phyloP scores from a whole-genome alignment of 2,888 invertebrate genomes.

The Dascillus cervinus region DNA sequence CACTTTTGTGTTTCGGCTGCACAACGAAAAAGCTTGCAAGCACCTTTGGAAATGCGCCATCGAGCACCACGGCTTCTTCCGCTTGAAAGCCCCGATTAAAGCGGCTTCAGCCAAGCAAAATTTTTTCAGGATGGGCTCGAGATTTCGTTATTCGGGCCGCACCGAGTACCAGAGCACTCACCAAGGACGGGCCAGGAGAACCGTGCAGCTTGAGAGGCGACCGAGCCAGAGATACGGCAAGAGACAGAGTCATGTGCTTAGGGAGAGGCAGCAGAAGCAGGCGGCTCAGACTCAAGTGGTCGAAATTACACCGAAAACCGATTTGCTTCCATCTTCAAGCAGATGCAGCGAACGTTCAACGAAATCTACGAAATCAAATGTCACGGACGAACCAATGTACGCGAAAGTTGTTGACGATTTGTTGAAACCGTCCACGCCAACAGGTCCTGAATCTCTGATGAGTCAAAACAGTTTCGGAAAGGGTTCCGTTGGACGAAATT shows the following conservation, averaged over 20 bases:
- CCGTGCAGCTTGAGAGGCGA: conserved; percentile 92
- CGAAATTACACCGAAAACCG: conserved; percentile 29
- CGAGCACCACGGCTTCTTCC: conserved; percentile 98
- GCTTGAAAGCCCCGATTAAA: conserved; percentile 82
- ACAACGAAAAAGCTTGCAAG: conserved; percentile 97
- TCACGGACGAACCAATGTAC: conserved; percentile 39
- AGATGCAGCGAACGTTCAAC: conserved; percentile 53
- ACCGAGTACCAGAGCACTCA: conserved; percentile 97
- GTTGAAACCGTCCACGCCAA: conserved; percentile 24
- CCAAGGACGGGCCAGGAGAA: conserved; percentile 80
- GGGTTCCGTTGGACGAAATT: conserved; percentile 30
- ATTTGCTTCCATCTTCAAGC: conserved; percentile 36
- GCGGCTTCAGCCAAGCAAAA: conserved; percentile 85
- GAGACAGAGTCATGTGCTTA: conserved; percentile 79
- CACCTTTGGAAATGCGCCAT: conserved; percentile 99
- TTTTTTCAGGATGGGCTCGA: conserved; percentile 97
- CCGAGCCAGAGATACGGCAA: conserved; percentile 95
- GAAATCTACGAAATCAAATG: conserved; percentile 42
- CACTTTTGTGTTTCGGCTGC: conserved; percentile 92
- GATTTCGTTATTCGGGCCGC: conserved; percentile 81
- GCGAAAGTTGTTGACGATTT: conserved; percentile 36
- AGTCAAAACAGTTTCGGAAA: conserved; percentile 35
- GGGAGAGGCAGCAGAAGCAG: conserved; percentile 54
- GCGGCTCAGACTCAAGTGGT: conserved; percentile 36
- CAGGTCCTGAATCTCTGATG: conserved; percentile 31